Conservation (phyloP, 2,797 vertebrate species). For the Sebastes taczanowskii region DNA sequence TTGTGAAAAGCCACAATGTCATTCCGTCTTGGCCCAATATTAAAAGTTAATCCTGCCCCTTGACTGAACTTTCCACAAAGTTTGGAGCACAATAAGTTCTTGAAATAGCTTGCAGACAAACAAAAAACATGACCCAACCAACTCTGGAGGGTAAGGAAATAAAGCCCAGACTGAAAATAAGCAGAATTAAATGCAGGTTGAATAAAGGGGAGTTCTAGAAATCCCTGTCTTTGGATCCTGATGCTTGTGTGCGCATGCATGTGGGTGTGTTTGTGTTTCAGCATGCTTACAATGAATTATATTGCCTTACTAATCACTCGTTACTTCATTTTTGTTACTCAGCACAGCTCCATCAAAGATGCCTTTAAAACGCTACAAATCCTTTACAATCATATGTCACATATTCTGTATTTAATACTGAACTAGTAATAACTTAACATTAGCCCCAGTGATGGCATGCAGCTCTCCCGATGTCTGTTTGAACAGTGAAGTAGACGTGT, state of each 20-base stretch:
- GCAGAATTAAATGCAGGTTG: conserved; percentile 6
- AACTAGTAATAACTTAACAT: no score
- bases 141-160: background rate
- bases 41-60: background rate
- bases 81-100: background rate
- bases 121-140: background rate
- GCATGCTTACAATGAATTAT: background rate
- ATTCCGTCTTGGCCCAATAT: background rate
- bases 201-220: background rate
- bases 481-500: no score
- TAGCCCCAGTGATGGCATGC: no score
- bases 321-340: background rate
- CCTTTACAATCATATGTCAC: background rate
- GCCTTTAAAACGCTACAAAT: background rate
- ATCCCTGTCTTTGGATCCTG: background rate
- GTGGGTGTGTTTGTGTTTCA: no score
- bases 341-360: background rate
- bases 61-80: background rate
- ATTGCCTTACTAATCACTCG: background rate
- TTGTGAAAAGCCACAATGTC: background rate
- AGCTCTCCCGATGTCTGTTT: no score
- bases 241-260: background rate
- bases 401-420: no score
- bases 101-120: background rate
- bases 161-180: conserved; percentile 20